A percentile compares a stretch with the other conserved stretches of the same genome.
phyloP scores from a whole-genome alignment of 2,888 invertebrate genomes.

The Poecilus cupreus region DNA sequence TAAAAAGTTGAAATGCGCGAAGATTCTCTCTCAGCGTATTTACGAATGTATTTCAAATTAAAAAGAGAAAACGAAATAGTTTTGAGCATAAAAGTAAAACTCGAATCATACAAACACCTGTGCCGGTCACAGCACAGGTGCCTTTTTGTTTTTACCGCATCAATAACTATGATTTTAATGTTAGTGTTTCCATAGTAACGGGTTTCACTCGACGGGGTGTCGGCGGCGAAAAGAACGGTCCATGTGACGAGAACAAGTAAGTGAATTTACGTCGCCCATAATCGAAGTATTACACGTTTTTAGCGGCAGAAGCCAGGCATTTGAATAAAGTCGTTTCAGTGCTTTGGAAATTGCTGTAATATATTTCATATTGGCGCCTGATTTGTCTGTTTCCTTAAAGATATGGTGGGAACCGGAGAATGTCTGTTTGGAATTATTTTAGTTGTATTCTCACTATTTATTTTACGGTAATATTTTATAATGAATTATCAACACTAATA shows the following conservation, averaged over 20 bases:
- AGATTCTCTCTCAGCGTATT: no score
- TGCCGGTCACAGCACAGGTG: not conserved
- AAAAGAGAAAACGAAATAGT: no score
- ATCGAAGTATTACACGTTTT: not conserved
- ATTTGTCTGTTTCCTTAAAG: not conserved
- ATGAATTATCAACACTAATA: no score
- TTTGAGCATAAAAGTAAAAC: no score
- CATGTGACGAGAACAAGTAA: not conserved
- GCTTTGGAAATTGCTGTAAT: not conserved
- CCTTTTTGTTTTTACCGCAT: not conserved
- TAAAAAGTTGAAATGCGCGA: no score
- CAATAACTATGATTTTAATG: conserved; percentile 8
- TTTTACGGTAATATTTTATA: no score
- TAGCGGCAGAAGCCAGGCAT: not conserved
- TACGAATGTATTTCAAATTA: no score
- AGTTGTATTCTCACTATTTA: no score
- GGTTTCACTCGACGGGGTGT: not conserved
- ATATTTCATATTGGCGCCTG: not conserved
- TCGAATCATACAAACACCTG: no score
- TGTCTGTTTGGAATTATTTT: not conserved
- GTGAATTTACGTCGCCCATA: not conserved
- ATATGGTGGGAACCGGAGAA: not conserved
- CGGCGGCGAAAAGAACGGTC: not conserved
- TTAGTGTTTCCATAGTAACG: not conserved
- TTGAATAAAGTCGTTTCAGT: not conserved